Evolutionary conservation across 1,140 invertebrate species (phyloP).

Genomic region (Papilio glaucus): DNA sequence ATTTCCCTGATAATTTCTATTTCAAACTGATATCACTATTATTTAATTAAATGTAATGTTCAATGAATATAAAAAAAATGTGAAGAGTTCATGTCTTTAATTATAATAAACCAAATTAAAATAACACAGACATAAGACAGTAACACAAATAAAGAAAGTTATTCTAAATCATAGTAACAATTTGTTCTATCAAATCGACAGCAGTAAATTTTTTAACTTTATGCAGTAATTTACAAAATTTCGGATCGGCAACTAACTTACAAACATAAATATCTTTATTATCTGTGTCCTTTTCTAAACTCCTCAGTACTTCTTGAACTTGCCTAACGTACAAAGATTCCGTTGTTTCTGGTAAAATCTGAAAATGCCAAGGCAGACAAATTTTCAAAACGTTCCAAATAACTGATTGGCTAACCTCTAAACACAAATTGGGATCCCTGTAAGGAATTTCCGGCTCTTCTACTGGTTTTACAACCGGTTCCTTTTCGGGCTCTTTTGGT

Average conservation of each 20-base stretch:
- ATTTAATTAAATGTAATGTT: too few species aligned
- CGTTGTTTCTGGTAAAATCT: constrained; percentile 57
- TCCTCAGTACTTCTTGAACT: constrained; percentile 55
- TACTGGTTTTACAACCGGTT: constrained; percentile 52
- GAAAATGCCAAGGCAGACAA: constrained; percentile 75
- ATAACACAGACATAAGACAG: background rate
- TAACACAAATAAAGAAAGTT: constrained; percentile 26
- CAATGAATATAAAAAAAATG: background rate
- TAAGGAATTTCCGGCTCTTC: background rate
- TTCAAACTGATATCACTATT: too few species aligned
- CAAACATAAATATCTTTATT: constrained; percentile 70
- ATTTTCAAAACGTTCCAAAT: constrained; percentile 74
- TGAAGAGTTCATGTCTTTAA: background rate
- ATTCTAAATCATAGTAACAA: constrained; percentile 50
- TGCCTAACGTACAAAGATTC: constrained; percentile 54
- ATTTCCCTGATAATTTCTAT: too few species aligned
- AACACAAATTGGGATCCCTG: constrained; percentile 59
- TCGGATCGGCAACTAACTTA: constrained; percentile 63
- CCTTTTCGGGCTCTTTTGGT: constrained; percentile 60
- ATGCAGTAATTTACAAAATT: constrained; percentile 65
- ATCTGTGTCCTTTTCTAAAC: constrained; percentile 65
- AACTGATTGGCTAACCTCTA: constrained; percentile 64
- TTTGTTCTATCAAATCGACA: constrained; percentile 59
- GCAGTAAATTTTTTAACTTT: constrained; percentile 70
- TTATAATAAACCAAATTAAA: constrained; percentile 4